Evolutionary conservation across 2,113 vertebrate genomes (phyloP).

Genomic region (Natator depressus): DNA sequence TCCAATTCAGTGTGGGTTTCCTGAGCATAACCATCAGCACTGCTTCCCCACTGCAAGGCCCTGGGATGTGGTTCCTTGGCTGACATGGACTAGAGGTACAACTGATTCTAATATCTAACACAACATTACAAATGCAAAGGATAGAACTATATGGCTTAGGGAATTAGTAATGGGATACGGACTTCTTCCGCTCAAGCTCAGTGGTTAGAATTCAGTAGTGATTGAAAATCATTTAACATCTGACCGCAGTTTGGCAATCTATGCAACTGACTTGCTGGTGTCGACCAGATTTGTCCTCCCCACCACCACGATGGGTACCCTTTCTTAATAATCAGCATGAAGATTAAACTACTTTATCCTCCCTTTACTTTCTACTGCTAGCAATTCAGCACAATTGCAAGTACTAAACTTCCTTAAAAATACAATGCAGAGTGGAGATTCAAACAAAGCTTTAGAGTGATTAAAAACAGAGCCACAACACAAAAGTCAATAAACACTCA

Average conservation of each 20-base stretch:
- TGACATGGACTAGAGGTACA: not conserved
- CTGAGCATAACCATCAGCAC: rapidly evolving
- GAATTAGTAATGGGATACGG: not conserved
- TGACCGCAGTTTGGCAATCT: not conserved
- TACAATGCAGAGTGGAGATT: not conserved
- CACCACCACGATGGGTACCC: not conserved
- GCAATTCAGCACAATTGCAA: not conserved
- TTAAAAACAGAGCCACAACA: not conserved
- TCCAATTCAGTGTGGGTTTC: not conserved
- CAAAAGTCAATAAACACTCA: not conserved
- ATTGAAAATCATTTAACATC: not conserved
- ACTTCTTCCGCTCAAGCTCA: not conserved
- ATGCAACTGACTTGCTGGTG: rapidly evolving
- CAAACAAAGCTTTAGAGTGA: not conserved
- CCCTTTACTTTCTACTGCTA: not conserved
- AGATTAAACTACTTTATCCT: not conserved
- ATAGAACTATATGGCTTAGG: not conserved
- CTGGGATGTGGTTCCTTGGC: not conserved
- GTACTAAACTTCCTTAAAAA: not conserved
- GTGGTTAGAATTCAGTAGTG: not conserved
- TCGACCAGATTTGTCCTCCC: not conserved
- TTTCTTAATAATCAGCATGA: not conserved
- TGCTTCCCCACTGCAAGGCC: not conserved
- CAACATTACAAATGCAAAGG: not conserved
- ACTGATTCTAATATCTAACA: not conserved